A percentile compares a stretch with the other conserved stretches of the same genome.
These are phyloP conservation scores for Papilio elwesi DNA, from an alignment of 2,888 invertebrate genomes.

Conservation along the genomic window DNA sequence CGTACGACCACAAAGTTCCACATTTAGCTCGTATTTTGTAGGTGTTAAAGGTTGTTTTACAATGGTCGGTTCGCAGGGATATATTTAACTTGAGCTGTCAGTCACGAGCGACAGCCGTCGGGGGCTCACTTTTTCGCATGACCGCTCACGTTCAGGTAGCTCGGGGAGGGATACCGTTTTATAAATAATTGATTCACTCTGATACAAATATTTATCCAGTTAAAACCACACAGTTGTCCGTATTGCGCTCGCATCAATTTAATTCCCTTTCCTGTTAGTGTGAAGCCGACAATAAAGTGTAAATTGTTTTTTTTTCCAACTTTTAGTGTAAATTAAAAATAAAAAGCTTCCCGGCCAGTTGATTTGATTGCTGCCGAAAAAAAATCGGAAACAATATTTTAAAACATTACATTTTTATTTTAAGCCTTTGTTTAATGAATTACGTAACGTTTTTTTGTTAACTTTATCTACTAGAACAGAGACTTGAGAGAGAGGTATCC, in stretches of 20 bases:
- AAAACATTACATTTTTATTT: background rate
- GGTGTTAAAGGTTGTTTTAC: conserved; percentile 42
- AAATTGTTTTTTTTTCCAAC: conserved; percentile 27
- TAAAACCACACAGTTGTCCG: conserved; percentile 27
- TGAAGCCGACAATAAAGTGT: conserved; percentile 17
- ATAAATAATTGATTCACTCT: conserved; percentile 48
- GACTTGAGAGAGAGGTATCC: too few species aligned
- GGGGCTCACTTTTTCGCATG: conserved; percentile 75
- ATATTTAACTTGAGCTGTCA: conserved; percentile 53
- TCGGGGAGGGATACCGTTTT: conserved; percentile 48
- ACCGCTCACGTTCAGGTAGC: conserved; percentile 69
- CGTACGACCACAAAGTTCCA: background rate
- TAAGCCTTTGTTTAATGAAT: background rate
- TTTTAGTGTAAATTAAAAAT: conserved; percentile 24
- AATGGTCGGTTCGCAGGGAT: conserved; percentile 26
- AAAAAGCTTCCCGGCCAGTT: conserved; percentile 28
- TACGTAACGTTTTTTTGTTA: background rate
- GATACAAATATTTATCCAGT: conserved; percentile 42
- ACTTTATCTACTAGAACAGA: too few species aligned
- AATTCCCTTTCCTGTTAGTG: conserved; percentile 10
- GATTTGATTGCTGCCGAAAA: conserved; percentile 30
- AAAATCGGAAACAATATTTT: background rate
- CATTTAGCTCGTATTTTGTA: conserved; percentile 39
- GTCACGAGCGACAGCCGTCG: conserved; percentile 68
- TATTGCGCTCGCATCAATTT: conserved; percentile 12